Evolutionary conservation across 2,113 vertebrate species (phyloP).

Genomic region (Butorides virescens): DNA sequence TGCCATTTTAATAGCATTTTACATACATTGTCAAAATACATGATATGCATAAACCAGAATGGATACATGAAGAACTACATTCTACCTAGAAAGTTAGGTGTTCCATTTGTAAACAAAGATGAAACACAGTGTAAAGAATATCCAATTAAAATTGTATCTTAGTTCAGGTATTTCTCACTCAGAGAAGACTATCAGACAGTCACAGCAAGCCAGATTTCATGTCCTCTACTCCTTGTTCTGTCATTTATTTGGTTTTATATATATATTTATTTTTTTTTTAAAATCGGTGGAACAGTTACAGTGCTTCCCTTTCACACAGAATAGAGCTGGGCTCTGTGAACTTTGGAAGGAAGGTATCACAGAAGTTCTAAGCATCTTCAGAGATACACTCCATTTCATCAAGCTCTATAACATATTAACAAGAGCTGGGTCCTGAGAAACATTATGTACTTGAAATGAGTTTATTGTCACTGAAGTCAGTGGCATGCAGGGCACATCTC

Average conservation of each 20-base stretch:
- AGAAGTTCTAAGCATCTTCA: neutral
- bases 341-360: neutral
- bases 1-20: conserved; percentile 47
- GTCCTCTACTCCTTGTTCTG: neutral
- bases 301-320: neutral
- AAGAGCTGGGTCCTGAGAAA: neutral
- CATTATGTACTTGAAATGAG: neutral
- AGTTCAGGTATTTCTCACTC: neutral
- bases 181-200: neutral
- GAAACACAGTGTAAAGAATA: neutral
- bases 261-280: no score
- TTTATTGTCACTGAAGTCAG: neutral
- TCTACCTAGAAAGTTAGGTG: neutral
- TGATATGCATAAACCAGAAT: conserved; percentile 24
- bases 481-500: neutral
- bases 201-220: neutral
- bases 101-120: neutral
- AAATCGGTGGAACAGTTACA: neutral
- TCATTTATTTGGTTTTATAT: neutral
- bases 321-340: neutral
- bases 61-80: neutral
- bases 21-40: conserved; percentile 49
- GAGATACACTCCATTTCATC: neutral
- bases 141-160: neutral
- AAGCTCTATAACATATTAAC: neutral